Conservation (phyloP, 2,888 invertebrate species). For the Dromius quadrimaculatus region DNA sequence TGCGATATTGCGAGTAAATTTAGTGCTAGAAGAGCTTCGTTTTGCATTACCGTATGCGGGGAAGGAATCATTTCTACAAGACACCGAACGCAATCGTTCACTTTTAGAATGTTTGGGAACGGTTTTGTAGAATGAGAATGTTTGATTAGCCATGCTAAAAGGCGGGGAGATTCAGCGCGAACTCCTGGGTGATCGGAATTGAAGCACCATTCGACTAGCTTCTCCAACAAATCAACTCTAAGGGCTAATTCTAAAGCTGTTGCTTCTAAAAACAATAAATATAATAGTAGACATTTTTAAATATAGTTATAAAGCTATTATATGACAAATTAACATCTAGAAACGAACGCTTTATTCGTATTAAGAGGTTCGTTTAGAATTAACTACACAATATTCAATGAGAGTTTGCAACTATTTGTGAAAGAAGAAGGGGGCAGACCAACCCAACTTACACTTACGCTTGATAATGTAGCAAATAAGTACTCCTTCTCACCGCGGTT, state of each 20-base stretch:
- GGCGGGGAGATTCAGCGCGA: constrained; percentile 83
- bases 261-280: constrained; percentile 69
- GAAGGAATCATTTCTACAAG: constrained; percentile 86
- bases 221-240: constrained; percentile 73
- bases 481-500: too few relatives aligned
- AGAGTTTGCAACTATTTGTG: too few relatives aligned
- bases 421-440: too few relatives aligned
- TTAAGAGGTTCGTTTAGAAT: too few relatives aligned
- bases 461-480: too few relatives aligned
- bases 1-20: constrained; percentile 68
- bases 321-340: too few relatives aligned
- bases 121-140: constrained; percentile 71
- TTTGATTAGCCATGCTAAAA: constrained; percentile 83
- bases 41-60: constrained; percentile 89
- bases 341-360: too few relatives aligned
- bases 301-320: neutral
- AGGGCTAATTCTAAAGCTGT: constrained; percentile 78
- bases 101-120: constrained; percentile 66
- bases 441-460: too few relatives aligned
- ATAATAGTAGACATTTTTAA: constrained; percentile 16
- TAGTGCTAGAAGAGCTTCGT: constrained; percentile 82
- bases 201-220: constrained; percentile 81
- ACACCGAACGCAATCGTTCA: constrained; percentile 78
- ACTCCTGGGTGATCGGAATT: constrained; percentile 86
- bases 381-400: too few relatives aligned